Conservation (phyloP, 2,797 vertebrate genomes). For the Chelmon rostratus region DNA sequence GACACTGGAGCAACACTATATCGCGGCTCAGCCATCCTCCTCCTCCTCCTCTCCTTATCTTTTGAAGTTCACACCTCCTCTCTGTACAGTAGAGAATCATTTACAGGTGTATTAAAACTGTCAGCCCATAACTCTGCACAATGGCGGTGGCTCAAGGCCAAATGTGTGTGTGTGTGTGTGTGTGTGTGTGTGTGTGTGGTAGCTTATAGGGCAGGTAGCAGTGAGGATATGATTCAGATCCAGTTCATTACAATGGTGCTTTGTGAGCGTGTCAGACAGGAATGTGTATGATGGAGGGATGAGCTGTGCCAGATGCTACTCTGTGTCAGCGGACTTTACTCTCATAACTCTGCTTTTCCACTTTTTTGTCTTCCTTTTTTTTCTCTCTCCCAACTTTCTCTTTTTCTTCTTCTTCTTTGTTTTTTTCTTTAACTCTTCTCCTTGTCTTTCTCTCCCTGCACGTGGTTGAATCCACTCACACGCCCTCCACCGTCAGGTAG, state of each 20-base stretch:
- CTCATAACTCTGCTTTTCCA: slow-evolving; percentile 37
- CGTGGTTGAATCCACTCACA: slow-evolving; percentile 36
- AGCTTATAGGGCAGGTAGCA: slow-evolving; percentile 55
- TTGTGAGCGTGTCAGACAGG: slow-evolving; percentile 77
- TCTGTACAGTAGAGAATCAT: slow-evolving; percentile 70
- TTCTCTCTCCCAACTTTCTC: slow-evolving; percentile 7
- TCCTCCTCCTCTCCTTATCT: slow-evolving; percentile 40
- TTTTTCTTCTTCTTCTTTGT: slow-evolving; percentile 3
- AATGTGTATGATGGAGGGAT: slow-evolving; percentile 78
- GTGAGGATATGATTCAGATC: slow-evolving; percentile 73
- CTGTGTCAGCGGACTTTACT: slow-evolving; percentile 48
- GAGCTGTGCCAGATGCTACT: slow-evolving; percentile 67
- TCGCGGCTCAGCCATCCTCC: slow-evolving; percentile 29
- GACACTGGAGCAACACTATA: slow-evolving; percentile 40
- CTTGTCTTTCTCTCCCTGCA: slow-evolving; percentile 9
- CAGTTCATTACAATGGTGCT: slow-evolving; percentile 76
- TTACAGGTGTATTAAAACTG: slow-evolving; percentile 78
- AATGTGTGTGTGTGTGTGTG: slow-evolving; percentile 45
- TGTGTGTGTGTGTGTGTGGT: slow-evolving; percentile 38
- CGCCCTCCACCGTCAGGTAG: slow-evolving; percentile 53
- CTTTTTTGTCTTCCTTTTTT: slow-evolving; percentile 10
- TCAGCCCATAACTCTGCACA: slow-evolving; percentile 74
- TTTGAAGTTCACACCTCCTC: slow-evolving; percentile 76
- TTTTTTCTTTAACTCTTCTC: slow-evolving; percentile 1
- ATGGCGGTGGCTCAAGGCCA: slow-evolving; percentile 74